Percentiles rank a stretch among this genome's conserved stretches.
These are phyloP conservation scores for Dendrolimus punctatus DNA, from an alignment of 1,140 invertebrate species.

Conservation along the genomic window DNA sequence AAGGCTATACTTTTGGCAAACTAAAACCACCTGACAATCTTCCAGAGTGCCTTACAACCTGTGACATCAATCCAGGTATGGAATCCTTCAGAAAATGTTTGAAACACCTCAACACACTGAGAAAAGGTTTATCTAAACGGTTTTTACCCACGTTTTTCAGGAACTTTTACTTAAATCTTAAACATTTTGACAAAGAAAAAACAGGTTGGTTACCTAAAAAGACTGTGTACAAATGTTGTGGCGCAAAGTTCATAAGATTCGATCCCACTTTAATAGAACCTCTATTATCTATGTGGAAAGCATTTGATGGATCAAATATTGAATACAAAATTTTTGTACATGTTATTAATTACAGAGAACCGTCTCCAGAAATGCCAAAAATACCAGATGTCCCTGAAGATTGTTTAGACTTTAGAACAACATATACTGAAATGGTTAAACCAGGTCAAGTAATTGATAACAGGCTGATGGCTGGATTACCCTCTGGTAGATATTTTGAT, in stretches of 20 bases:
- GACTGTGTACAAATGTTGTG: constrained; percentile 43
- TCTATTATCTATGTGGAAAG: constrained; percentile 43
- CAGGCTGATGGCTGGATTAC: constrained; percentile 39
- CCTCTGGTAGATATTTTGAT: constrained; percentile 58
- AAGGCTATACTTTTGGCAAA: constrained; percentile 63
- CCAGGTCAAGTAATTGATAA: constrained; percentile 27
- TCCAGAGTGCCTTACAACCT: constrained; percentile 46
- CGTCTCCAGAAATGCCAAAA: constrained; percentile 44
- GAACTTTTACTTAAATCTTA: constrained; percentile 51
- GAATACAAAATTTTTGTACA: constrained; percentile 54
- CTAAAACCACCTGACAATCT: constrained; percentile 39
- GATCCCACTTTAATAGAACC: constrained; percentile 47
- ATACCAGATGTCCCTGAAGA: constrained; percentile 37
- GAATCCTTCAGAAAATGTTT: constrained; percentile 55
- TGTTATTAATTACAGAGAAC: constrained; percentile 49
- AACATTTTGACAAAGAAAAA: constrained; percentile 57
- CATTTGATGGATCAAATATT: constrained; percentile 43
- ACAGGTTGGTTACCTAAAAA: constrained; percentile 45
- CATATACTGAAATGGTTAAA: constrained; percentile 58
- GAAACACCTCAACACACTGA: constrained; percentile 55
- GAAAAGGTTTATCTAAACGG: constrained; percentile 46
- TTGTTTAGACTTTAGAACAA: constrained; percentile 50
- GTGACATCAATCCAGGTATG: constrained; percentile 55
- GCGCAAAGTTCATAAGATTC: constrained; percentile 45
- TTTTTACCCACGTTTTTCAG: constrained; percentile 48